Conservation (phyloP, 2,113 vertebrate species). For the Sylvilagus bachmani region DNA sequence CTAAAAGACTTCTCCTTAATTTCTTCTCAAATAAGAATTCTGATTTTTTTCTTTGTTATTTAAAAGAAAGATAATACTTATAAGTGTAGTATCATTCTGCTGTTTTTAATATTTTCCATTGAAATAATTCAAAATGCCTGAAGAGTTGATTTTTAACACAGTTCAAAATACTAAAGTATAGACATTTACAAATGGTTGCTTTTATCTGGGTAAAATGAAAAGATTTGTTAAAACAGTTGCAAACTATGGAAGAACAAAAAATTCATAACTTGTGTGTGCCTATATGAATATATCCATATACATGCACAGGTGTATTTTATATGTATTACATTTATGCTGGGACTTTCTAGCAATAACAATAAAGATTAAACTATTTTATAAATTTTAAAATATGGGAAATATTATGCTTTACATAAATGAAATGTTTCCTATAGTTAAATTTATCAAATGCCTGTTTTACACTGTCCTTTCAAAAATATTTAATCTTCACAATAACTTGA, state of each 20-base stretch:
- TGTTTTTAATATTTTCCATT: neutral
- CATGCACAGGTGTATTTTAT: neutral
- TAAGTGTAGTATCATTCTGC: neutral
- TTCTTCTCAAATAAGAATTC: neutral
- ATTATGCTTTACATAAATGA: neutral
- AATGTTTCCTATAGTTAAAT: neutral
- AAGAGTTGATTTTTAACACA: conserved; percentile 11
- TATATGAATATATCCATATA: too few relatives aligned
- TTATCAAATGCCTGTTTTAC: neutral
- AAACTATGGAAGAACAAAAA: neutral
- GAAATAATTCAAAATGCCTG: neutral
- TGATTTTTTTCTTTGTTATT: neutral
- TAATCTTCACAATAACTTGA: neutral
- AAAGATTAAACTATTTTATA: neutral
- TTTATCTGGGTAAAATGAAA: neutral
- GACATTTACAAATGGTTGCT: neutral
- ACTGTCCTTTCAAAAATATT: neutral
- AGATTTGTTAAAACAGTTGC: neutral
- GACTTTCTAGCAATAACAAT: neutral
- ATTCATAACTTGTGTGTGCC: neutral
- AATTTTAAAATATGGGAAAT: neutral
- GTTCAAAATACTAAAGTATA: neutral
- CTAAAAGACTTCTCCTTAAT: neutral
- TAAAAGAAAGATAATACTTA: neutral
- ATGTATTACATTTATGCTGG: neutral